Conservation (phyloP, 2,888 invertebrate genomes). For the Apeira syringaria region DNA sequence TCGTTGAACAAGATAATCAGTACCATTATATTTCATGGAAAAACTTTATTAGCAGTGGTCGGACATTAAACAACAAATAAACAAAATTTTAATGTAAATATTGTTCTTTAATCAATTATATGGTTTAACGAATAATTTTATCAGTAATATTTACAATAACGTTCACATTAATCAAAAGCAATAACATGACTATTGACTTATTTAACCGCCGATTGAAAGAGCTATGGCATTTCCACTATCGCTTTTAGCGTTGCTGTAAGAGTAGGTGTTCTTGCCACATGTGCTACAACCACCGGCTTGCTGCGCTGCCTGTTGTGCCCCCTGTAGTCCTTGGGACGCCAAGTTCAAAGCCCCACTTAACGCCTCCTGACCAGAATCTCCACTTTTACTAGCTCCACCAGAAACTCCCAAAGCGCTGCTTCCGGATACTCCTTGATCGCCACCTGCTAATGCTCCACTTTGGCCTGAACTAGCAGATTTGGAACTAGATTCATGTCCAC, state of each 20-base stretch:
- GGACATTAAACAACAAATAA: too few relatives aligned
- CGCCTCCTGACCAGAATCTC: constrained; percentile 12
- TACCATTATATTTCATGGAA: too few relatives aligned
- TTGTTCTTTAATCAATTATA: too few relatives aligned
- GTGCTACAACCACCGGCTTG: constrained; percentile 50
- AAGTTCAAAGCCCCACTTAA: constrained; percentile 30
- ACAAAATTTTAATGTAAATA: too few relatives aligned
- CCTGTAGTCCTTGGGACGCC: constrained; percentile 30
- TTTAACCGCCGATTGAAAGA: constrained; percentile 56
- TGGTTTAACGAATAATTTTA: too few relatives aligned
- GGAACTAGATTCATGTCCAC: constrained; percentile 5
- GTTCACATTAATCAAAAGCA: not conserved
- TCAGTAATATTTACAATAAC: not conserved
- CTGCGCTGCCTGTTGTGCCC: constrained; percentile 18
- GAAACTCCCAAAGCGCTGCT: constrained; percentile 6
- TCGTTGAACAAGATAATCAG: too few relatives aligned
- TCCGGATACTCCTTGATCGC: constrained; percentile 7
- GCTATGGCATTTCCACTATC: constrained; percentile 64
- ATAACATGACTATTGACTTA: constrained; percentile 7
- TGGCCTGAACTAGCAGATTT: constrained; percentile 14
- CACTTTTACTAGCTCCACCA: constrained; percentile 4
- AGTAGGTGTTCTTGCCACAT: constrained; percentile 64
- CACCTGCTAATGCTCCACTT: constrained; percentile 9
- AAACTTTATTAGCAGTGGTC: too few relatives aligned
- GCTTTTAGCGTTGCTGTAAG: constrained; percentile 73